Evolutionary conservation across 2,888 invertebrate genomes (phyloP).

Genomic region (Busseola fusca): DNA sequence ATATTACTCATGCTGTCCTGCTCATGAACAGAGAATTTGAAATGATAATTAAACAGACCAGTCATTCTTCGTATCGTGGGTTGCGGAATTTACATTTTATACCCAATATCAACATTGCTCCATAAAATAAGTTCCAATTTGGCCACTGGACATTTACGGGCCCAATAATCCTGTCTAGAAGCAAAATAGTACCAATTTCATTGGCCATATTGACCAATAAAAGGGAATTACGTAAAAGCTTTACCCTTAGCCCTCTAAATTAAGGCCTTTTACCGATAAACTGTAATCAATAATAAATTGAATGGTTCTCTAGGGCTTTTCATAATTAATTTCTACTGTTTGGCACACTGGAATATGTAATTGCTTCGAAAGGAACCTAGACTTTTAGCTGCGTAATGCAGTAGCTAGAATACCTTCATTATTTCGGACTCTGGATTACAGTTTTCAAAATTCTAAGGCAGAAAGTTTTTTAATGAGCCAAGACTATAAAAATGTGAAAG

Average conservation of each 20-base stretch:
- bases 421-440: background rate
- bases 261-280: slow-evolving; percentile 41
- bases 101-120: slow-evolving; percentile 1
- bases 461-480: background rate
- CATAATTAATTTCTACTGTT: slow-evolving; percentile 48
- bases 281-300: slow-evolving; percentile 14
- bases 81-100: slow-evolving; percentile 20
- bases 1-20: background rate
- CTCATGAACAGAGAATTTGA: background rate
- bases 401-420: background rate
- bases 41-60: background rate
- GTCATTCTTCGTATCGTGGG: background rate
- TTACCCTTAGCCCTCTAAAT: slow-evolving; percentile 41
- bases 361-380: slow-evolving; percentile 3
- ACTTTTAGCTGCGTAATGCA: slow-evolving; percentile 1
- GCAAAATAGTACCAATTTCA: slow-evolving; percentile 40
- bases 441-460: background rate
- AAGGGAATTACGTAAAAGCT: slow-evolving; percentile 50
- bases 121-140: slow-evolving; percentile 38
- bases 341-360: slow-evolving; percentile 33
- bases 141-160: slow-evolving; percentile 32
- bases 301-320: slow-evolving; percentile 11
- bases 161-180: slow-evolving; percentile 43
- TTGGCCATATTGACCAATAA: slow-evolving; percentile 49
- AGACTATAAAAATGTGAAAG: background rate